A percentile compares a stretch with the other conserved stretches of the same genome.
Evolutionary conservation across 1,140 invertebrate genomes (phyloP).

Genomic region (Eriocheir sinensis): DNA sequence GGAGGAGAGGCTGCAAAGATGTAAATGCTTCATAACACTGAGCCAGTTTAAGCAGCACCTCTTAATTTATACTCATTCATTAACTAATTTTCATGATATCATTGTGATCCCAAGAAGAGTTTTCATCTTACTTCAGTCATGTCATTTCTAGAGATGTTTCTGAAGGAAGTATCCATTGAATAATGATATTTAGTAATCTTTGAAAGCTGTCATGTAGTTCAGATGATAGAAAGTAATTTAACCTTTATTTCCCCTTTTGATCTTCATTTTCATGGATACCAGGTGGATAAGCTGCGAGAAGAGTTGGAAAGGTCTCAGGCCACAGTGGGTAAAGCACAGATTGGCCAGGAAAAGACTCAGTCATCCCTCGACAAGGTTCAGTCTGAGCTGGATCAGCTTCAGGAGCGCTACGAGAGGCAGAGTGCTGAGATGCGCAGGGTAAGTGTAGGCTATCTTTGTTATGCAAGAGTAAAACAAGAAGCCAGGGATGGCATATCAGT

Average conservation of each 20-base stretch:
- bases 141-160: too few species aligned
- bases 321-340: slow-evolving; percentile 93
- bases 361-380: slow-evolving; percentile 93
- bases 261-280: neutral
- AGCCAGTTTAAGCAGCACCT: too few species aligned
- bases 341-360: slow-evolving; percentile 95
- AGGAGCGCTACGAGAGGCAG: slow-evolving; percentile 92
- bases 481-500: neutral
- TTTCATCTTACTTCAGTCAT: too few species aligned
- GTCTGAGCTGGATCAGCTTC: slow-evolving; percentile 94
- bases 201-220: too few species aligned
- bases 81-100: too few species aligned
- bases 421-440: slow-evolving; percentile 91
- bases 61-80: too few species aligned
- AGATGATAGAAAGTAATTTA: too few species aligned
- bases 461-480: neutral
- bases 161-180: too few species aligned
- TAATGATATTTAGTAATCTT: too few species aligned
- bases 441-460: slow-evolving; percentile 71
- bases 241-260: neutral
- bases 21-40: too few species aligned
- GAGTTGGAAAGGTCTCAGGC: slow-evolving; percentile 94
- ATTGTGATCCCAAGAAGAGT: too few species aligned
- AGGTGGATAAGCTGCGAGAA: slow-evolving; percentile 92
- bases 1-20: too few species aligned